Conservation (phyloP, 64 coral and sea anemone genomes). For the Acropora yongei region DNA sequence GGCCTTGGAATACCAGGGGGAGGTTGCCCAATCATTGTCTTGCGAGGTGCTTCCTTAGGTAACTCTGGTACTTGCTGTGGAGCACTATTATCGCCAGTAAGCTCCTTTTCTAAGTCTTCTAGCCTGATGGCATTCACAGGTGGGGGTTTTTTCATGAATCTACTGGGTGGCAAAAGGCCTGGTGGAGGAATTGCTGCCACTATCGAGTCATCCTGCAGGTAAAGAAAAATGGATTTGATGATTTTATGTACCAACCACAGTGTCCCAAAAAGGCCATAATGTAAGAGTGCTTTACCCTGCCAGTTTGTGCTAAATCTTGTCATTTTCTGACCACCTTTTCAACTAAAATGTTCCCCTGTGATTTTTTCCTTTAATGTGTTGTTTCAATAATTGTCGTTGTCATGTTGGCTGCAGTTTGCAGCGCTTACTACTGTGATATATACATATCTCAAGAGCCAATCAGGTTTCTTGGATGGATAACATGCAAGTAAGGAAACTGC, state of each 20-base stretch:
- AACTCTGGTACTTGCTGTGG: slow-evolving; percentile 22
- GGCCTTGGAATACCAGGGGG: slow-evolving; percentile 82
- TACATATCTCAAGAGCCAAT: too few relatives aligned
- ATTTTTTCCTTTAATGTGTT: too few relatives aligned
- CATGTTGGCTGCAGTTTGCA: too few relatives aligned
- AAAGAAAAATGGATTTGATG: not conserved
- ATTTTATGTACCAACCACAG: too few relatives aligned
- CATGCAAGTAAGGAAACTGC: too few relatives aligned
- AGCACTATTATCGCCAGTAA: slow-evolving; percentile 32
- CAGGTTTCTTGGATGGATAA: too few relatives aligned
- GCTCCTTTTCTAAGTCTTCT: slow-evolving; percentile 86
- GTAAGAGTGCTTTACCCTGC: too few relatives aligned
- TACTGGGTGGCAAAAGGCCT: slow-evolving; percentile 80
- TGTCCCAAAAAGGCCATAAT: not conserved
- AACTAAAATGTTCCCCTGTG: too few relatives aligned
- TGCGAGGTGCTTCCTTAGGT: slow-evolving; percentile 32
- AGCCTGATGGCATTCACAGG: slow-evolving; percentile 77
- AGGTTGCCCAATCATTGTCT: slow-evolving; percentile 60
- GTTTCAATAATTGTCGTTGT: too few relatives aligned
- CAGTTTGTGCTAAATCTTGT: too few relatives aligned
- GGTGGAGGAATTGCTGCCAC: slow-evolving; percentile 68
- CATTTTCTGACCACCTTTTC: too few relatives aligned
- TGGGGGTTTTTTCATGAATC: slow-evolving; percentile 67
- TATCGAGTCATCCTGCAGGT: slow-evolving; percentile 84
- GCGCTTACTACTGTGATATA: too few relatives aligned